These are phyloP conservation scores for Nemapogon koenigi DNA, from an alignment of 2,888 invertebrate genomes.

Conservation along the genomic window DNA sequence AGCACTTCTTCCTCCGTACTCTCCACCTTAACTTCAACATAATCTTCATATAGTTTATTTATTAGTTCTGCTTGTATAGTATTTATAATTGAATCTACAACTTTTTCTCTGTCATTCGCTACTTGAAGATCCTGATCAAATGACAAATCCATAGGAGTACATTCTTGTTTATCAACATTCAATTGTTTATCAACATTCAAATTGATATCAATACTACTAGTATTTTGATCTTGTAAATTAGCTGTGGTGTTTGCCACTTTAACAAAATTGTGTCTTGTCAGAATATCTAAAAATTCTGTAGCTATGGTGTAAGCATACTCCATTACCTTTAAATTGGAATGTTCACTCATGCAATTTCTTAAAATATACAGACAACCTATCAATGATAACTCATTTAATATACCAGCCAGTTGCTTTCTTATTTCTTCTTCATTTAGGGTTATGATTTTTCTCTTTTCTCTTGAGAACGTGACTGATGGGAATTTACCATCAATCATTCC, in stretches of 20 bases:
- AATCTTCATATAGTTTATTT: constrained; percentile 53
- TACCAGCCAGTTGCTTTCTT: constrained; percentile 61
- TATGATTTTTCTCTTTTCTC: constrained; percentile 74
- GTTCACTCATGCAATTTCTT: constrained; percentile 65
- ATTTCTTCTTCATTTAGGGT: constrained; percentile 68
- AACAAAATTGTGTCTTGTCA: constrained; percentile 52
- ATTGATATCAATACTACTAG: background rate
- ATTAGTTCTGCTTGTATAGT: constrained; percentile 60
- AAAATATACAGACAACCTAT: constrained; percentile 73
- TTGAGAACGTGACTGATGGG: constrained; percentile 75
- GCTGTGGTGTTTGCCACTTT: constrained; percentile 11
- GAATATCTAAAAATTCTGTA: constrained; percentile 42
- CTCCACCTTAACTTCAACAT: constrained; percentile 26
- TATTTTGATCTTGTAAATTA: no score
- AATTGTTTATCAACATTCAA: background rate
- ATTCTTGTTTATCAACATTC: constrained; percentile 9
- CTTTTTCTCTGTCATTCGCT: constrained; percentile 15
- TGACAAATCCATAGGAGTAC: constrained; percentile 7
- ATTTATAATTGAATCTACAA: constrained; percentile 66
- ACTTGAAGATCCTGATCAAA: constrained; percentile 4
- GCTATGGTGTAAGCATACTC: constrained; percentile 61
- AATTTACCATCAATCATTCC: constrained; percentile 79
- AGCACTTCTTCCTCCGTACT: constrained; percentile 26
- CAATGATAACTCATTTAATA: constrained; percentile 66
- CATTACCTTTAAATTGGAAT: constrained; percentile 70